phyloP scores from a whole-genome alignment of 2,888 invertebrate genomes.

The Hemistola chrysoprasaria region DNA sequence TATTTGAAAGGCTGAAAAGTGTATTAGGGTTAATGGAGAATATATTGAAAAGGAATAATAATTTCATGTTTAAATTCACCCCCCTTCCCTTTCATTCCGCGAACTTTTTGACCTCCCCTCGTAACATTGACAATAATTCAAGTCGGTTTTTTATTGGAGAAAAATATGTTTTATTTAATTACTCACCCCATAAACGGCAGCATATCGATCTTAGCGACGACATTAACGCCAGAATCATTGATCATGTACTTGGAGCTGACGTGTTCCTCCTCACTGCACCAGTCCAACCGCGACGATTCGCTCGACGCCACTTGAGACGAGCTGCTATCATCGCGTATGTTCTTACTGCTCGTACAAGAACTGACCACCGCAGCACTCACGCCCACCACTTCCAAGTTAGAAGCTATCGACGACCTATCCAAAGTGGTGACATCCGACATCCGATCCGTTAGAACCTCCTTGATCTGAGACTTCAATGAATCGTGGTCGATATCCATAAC shows the following conservation, averaged over 20 bases:
- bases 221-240: constrained; percentile 46
- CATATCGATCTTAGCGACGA: constrained; percentile 58
- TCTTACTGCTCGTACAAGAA: constrained; percentile 50
- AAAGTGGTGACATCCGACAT: constrained; percentile 4
- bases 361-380: constrained; percentile 32
- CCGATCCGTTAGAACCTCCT: constrained; percentile 25
- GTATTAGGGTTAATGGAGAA: too few relatives aligned
- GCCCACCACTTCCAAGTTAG: constrained; percentile 13
- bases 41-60: too few relatives aligned
- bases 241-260: constrained; percentile 28
- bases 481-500: constrained; percentile 27
- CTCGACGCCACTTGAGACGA: constrained; percentile 3
- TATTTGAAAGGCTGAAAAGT: too few relatives aligned
- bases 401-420: constrained; percentile 12
- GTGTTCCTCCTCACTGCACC: constrained; percentile 31
- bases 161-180: not conserved
- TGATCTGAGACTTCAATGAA: constrained; percentile 28
- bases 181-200: constrained; percentile 72
- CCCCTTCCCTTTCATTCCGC: too few relatives aligned
- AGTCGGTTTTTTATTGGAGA: too few relatives aligned
- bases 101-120: too few relatives aligned
- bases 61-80: too few relatives aligned
- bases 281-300: constrained; percentile 27
- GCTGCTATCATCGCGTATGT: constrained; percentile 20
- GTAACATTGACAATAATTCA: too few relatives aligned